These are phyloP conservation scores for Nephrotoma guestfalica DNA, from an alignment of 2,888 invertebrate genomes.

Conservation along the genomic window DNA sequence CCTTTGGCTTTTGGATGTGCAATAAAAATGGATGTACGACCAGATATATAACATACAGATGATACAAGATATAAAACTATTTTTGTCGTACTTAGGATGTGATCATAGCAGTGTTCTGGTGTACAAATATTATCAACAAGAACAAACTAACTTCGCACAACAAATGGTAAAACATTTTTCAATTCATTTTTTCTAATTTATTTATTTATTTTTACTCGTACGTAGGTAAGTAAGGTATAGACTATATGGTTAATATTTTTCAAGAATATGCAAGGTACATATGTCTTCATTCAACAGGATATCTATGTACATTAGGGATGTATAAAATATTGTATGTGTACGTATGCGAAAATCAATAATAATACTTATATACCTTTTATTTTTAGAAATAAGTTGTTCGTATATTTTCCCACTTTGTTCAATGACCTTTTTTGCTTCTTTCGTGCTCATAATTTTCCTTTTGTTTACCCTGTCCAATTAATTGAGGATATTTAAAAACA, in stretches of 20 bases:
- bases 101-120: background rate
- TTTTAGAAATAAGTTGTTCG: background rate
- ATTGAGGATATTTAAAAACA: background rate
- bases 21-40: background rate
- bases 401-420: background rate
- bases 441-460: background rate
- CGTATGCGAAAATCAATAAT: background rate
- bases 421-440: background rate
- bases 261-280: background rate
- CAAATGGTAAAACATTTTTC: background rate
- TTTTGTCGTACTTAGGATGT: background rate
- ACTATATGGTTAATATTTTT: background rate
- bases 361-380: background rate
- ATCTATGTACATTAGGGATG: background rate
- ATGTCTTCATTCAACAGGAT: background rate
- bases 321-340: background rate
- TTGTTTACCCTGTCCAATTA: background rate
- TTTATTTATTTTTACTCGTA: background rate
- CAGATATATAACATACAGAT: background rate
- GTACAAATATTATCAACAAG: background rate
- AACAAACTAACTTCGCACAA: background rate
- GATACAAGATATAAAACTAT: background rate
- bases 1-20: background rate
- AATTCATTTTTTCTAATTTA: background rate
- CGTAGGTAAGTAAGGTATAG: background rate